Evolutionary conservation across 2,888 invertebrate species (phyloP).

Genomic region (Macroteleia sp.): DNA sequence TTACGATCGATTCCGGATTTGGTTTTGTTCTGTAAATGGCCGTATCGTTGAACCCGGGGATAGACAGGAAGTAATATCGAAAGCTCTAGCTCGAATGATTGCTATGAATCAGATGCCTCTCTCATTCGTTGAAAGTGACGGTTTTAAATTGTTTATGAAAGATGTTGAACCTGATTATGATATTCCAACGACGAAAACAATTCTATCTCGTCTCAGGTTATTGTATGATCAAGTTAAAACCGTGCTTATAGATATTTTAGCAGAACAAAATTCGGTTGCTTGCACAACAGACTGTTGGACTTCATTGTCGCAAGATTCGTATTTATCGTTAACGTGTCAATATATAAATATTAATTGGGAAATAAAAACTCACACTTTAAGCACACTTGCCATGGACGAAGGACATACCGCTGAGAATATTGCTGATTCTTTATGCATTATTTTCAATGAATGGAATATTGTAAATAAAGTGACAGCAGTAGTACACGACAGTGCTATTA

Average conservation of each 20-base stretch:
- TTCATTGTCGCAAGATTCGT: constrained; percentile 9
- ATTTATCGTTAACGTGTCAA: constrained; percentile 30
- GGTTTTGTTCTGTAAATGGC: too few relatives aligned
- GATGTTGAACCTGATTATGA: constrained; percentile 1
- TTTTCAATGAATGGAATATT: constrained; percentile 25
- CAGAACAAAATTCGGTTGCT: background rate
- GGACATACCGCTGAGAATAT: constrained; percentile 26
- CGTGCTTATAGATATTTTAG: background rate
- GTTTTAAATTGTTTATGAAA: constrained; percentile 9
- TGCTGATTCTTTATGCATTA: background rate
- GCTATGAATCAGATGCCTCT: constrained; percentile 10
- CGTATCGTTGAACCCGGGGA: too few relatives aligned
- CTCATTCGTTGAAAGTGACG: background rate
- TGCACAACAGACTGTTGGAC: constrained; percentile 36
- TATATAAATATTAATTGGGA: constrained; percentile 10
- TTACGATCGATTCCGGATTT: too few relatives aligned
- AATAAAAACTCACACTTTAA: background rate
- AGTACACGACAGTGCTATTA: constrained; percentile 19
- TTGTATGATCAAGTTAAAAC: constrained; percentile 2
- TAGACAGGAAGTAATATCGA: background rate
- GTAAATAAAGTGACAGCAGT: constrained; percentile 8
- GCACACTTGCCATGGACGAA: background rate
- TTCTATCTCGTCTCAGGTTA: background rate
- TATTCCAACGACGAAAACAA: constrained; percentile 1
- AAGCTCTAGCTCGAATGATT: constrained; percentile 3